These are phyloP conservation scores for Enteromius trimaculatus DNA, from an alignment of 2,797 vertebrate genomes.

Conservation along the genomic window DNA sequence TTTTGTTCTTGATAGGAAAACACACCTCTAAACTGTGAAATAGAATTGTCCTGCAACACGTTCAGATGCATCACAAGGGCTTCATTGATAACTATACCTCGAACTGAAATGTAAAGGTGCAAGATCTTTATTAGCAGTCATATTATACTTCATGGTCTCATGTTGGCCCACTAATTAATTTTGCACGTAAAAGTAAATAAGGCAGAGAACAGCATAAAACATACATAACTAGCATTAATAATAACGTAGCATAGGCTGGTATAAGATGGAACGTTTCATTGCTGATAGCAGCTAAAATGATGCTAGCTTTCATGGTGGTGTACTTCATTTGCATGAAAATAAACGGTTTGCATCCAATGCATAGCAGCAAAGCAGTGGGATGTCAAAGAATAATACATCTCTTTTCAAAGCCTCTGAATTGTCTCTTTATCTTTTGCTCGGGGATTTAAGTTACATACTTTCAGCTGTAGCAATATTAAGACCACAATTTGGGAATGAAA, in stretches of 20 bases:
- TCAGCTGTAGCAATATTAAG: constrained; percentile 47
- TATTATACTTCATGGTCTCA: constrained; percentile 30
- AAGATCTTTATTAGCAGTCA: constrained; percentile 23
- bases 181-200: constrained; percentile 39
- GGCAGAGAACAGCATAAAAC: constrained; percentile 27
- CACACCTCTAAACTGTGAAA: constrained; percentile 21
- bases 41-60: constrained; percentile 30
- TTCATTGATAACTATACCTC: constrained; percentile 23
- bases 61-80: not conserved
- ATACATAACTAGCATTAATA: constrained; percentile 36
- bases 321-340: constrained; percentile 43
- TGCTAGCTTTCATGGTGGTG: constrained; percentile 37
- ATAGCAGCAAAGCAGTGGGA: constrained; percentile 48
- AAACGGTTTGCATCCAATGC: constrained; percentile 40
- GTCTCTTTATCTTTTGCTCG: constrained; percentile 41
- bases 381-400: constrained; percentile 37
- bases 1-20: constrained; percentile 39
- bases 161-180: constrained; percentile 27
- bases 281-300: constrained; percentile 44
- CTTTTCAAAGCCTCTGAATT: constrained; percentile 39
- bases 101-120: constrained; percentile 15
- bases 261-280: constrained; percentile 32
- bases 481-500: constrained; percentile 46
- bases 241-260: constrained; percentile 34
- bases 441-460: constrained; percentile 38